Base-by-base conservation (phyloP, 2,888 invertebrate genomes). In the Tortricodes alternella region DNA sequence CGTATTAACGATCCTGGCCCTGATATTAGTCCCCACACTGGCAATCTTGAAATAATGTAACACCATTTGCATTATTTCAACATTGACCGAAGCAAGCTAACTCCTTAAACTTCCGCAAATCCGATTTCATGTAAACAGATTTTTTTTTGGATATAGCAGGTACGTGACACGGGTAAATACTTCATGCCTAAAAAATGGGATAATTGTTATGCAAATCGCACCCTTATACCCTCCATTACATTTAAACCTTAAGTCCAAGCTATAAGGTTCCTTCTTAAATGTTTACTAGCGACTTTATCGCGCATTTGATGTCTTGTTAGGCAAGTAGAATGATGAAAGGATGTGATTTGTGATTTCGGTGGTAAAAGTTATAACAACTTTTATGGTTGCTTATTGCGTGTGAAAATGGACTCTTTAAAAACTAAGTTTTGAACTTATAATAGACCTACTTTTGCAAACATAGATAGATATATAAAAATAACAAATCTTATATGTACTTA, bases 151-250 rank as follows among this genome's bases (percentile, higher is more conserved):
- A 41, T 8, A 18, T 18, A 16, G 7, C 57, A 57, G 51, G 57
- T 57, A 51, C 39, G 51, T 8, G 50, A 57, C 57, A 46, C 13
- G 51, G 46, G 56, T 51, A 38, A n/a, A 16, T 43, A 46, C 43
- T 44, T 52, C 32, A 41, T 53, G 46, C 46, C 52, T 53, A 41
- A 24, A 46, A 27, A 52, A 46, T 46, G 23, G 46, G n/a, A 24
- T 53, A 58, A 58, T 58, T 53, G 35, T 52, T 41, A 58, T 48
- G 46, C 34, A 53, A 53, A 53, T 58, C 29, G 32, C n/a, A 21
- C 15, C 19, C 24, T 27, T 39, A 18, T 16, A 11, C 6, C 21
- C n/a, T n/a, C 1, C 7, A 1, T 21, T 11, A 15, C 16, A 35
- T 39, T 27, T 34, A 21, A 21, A 52, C 53, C 46, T 18, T 58